Evolutionary conservation across 2,888 invertebrate species (phyloP), one percentile per base, ranked within the genome.

Genomic region (Sinhomidia bicolor): DNA sequence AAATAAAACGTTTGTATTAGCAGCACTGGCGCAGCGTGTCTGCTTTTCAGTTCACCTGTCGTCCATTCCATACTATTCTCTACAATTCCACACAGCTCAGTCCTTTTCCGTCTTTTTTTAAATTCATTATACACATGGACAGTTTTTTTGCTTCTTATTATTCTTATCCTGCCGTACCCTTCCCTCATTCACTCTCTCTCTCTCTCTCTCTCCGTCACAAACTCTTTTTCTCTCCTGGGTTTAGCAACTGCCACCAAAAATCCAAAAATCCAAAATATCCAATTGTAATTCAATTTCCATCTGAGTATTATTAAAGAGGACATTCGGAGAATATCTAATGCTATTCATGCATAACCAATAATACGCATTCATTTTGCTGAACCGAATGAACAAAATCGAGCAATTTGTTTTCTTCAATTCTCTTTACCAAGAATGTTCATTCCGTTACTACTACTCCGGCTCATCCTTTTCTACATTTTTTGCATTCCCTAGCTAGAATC

Each of bases 221-320:
- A 17, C 44, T 23, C 47, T n/a, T 41, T 54, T 57, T 20, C 57
- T 17, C 36, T 17, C 23, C 12, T 5, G 6, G 9, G 29, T 79
- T 41, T 32, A 20, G 36, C 54, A 79, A 79, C 79, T 79, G 65
- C 62, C 71, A 71, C 80, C 65, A 65, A 54, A 85, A 62, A 44
- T 74, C 80, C 65, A 65, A 54, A 85, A 62, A 44, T 74, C 76
- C 87, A 54, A 87, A 82, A 82, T 87, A 81, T 79, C 60, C 41
- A 26, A 41, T 57, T 82, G 78, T 83, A 80, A 89, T 89, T 89
- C 85, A 80, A 89, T 89, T 89, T 85, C 65, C 85, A 80, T 57
- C 57, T 9, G 71, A 84, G 79, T 83, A 88, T 71, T 88, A 79
- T 88, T 79, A 57, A 23, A 71, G 78, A 68, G 68, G 83, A 57